Percentiles rank a stretch among this genome's conserved stretches.
These are phyloP conservation scores for Cariama cristata DNA, from an alignment of 2,113 vertebrate species.

Conservation along the genomic window DNA sequence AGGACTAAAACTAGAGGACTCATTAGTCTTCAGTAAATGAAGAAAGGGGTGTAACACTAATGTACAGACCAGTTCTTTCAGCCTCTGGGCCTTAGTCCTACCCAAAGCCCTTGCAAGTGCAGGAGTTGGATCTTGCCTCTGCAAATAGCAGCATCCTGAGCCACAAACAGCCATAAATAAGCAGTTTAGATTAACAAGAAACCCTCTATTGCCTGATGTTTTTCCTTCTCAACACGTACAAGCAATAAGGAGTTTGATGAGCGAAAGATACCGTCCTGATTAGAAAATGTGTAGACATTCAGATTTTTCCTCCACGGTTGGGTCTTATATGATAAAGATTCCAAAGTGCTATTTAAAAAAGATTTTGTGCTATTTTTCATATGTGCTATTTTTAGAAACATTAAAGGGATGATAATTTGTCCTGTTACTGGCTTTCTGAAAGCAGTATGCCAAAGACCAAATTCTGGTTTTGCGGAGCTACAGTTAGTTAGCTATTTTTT, in stretches of 20 bases:
- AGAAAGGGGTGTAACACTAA: neutral
- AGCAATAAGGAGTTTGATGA: neutral
- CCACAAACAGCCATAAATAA: neutral
- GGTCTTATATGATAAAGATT: neutral
- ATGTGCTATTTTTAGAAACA: neutral
- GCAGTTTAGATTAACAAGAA: neutral
- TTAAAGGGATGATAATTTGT: neutral
- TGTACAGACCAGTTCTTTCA: neutral
- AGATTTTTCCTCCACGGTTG: neutral
- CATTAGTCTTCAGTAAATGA: neutral
- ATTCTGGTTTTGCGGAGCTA: neutral
- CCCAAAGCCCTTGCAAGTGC: neutral
- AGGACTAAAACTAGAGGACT: neutral
- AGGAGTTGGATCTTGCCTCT: neutral
- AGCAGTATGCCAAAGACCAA: neutral
- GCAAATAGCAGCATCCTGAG: neutral
- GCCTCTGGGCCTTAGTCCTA: neutral
- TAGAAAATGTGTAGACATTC: neutral
- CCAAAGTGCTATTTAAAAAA: neutral
- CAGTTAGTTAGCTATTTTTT: neutral
- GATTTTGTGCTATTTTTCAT: neutral
- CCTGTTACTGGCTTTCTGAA: neutral
- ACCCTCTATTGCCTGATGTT: fast-evolving
- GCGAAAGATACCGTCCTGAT: neutral
- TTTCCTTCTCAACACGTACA: neutral